Base-by-base conservation (phyloP, 1,140 invertebrate species). In the Phymorhynchus buccinoides region DNA sequence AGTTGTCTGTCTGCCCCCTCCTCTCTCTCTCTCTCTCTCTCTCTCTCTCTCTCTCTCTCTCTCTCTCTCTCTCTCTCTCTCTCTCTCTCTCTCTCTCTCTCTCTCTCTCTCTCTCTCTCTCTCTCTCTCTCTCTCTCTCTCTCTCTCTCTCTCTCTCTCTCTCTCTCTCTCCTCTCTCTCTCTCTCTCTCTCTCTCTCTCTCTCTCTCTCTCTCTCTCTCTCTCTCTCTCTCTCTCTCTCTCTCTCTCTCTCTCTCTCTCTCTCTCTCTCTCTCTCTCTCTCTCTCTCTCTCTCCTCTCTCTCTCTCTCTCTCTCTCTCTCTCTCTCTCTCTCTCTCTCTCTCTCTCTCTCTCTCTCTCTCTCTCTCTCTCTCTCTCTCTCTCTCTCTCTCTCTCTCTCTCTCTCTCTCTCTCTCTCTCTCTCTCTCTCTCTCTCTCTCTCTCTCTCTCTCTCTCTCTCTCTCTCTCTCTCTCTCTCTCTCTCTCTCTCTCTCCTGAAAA, bases 201-300 rank as follows among this genome's bases (percentile, higher is more conserved):
- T 83, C 30, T 83, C 30, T 62, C 52, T 35, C 52, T 48, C 6
- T 48, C 44, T 48, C 16, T 6, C 16, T 16, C 16, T 48, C 44
- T 48, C 44, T 48, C 44, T 48, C 44, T 48, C 44, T 48, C 44
- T 48, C 37, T 39, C 27, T 66, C 14, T 66, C 52, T 32, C 81
- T 35, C n/a, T 83, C 27, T 71, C 9, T 37, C 81, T 83, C 27
- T 83, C 81, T 66, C 22, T 83, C 81, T 83, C 4, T 83, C 52
- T 83, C 81, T 68, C 81, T 66, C 48, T 83, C 48, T 83, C 48
- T 62, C 48, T 83, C n/a, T 83, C 52, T 30, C 4, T 66, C 9
- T 83, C 48, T 83, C n/a, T 68, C 52, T 83, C 52, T 83, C 52
- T 83, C 62, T 39, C 81, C 3, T 9, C 75, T 9, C 75, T 37